Evolutionary conservation across 2,797 vertebrate species (phyloP).

Genomic region (Dipus sagitta): DNA sequence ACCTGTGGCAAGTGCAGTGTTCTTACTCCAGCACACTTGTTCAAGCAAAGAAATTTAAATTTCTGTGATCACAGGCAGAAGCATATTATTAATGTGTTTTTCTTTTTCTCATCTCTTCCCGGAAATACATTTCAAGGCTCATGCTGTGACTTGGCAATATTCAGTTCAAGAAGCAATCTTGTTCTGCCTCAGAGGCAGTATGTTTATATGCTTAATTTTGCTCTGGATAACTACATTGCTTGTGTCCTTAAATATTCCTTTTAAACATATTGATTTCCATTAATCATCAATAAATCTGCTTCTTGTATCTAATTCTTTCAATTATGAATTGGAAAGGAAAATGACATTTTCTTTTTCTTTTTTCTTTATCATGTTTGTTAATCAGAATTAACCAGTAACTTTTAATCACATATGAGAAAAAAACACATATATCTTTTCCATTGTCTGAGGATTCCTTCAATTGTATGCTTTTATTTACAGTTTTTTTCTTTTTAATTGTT

Average conservation of each 20-base stretch:
- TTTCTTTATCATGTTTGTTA: conserved; percentile 70
- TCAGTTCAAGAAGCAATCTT: conserved; percentile 86
- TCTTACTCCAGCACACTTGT: background rate
- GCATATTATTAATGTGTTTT: conserved; percentile 86
- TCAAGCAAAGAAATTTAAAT: conserved; percentile 76
- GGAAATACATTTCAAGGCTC: conserved; percentile 86
- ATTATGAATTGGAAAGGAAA: conserved; percentile 71
- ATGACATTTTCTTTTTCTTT: conserved; percentile 73
- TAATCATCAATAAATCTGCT: conserved; percentile 84
- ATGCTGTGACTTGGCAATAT: conserved; percentile 85
- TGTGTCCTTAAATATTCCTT: conserved; percentile 87
- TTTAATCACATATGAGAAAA: conserved; percentile 69
- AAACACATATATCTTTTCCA: conserved; percentile 65
- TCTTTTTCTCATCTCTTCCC: conserved; percentile 72
- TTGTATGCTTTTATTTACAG: conserved; percentile 62
- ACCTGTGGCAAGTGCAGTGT: background rate
- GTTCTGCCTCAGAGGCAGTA: conserved; percentile 86
- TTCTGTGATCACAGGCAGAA: conserved; percentile 80
- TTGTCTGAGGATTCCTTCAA: conserved; percentile 80
- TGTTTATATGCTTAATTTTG: conserved; percentile 89
- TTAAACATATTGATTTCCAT: conserved; percentile 88
- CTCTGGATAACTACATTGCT: conserved; percentile 84
- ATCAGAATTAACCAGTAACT: conserved; percentile 62
- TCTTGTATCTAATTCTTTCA: conserved; percentile 82
- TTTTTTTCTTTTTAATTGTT: too few relatives aligned